Evolutionary conservation across 2,797 vertebrate genomes (phyloP).

Genomic region (Hyperoplus immaculatus): DNA sequence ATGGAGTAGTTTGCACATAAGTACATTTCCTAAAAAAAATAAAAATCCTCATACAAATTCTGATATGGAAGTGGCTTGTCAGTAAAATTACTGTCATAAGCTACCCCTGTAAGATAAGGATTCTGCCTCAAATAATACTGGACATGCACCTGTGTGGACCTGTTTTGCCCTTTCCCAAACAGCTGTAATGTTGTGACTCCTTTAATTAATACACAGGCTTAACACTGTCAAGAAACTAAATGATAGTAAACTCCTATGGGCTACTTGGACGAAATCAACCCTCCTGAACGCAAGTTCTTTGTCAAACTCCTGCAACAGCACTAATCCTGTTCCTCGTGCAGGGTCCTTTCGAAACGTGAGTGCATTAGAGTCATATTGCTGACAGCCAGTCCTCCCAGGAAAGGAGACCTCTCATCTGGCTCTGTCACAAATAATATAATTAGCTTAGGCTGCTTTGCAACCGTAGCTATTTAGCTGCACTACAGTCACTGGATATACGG

Average conservation of each 20-base stretch:
- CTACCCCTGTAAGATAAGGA: background rate
- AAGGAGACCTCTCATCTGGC: constrained; percentile 54
- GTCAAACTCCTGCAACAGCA: background rate
- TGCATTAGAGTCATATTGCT: constrained; percentile 55
- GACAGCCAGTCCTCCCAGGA: constrained; percentile 45
- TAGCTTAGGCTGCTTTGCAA: constrained; percentile 68
- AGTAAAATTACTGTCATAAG: background rate
- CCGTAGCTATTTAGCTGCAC: constrained; percentile 36
- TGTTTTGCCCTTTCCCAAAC: background rate
- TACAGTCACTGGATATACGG: background rate
- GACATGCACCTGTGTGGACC: background rate
- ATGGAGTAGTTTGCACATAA: background rate
- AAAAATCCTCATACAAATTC: background rate
- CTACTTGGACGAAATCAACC: background rate
- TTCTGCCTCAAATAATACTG: background rate
- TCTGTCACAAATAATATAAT: constrained; percentile 67
- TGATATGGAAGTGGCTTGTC: background rate
- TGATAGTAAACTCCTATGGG: background rate
- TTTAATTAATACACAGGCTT: background rate
- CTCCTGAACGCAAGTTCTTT: background rate
- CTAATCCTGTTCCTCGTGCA: constrained; percentile 16
- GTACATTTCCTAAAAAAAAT: constrained; percentile 1
- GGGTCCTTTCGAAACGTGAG: constrained; percentile 40
- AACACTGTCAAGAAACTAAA: background rate
- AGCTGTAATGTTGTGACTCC: background rate